These are phyloP conservation scores for Mechanitis messenoides DNA, from an alignment of 2,888 invertebrate genomes.

Conservation along the genomic window DNA sequence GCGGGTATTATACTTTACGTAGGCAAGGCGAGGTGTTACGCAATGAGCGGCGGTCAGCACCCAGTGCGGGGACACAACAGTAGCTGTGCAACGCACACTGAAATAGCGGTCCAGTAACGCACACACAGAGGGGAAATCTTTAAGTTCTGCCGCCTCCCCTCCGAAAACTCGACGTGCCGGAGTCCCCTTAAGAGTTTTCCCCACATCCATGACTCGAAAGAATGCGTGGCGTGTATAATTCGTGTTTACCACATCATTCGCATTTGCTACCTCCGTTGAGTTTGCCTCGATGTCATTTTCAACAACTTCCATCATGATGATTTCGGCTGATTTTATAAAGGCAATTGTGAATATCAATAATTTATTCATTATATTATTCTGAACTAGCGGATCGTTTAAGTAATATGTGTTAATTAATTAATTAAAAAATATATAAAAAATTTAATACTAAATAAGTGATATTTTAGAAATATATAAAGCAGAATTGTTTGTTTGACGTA, in stretches of 20 bases:
- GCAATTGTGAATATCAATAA: not conserved
- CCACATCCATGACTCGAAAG: slow-evolving; percentile 36
- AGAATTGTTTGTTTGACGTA: slow-evolving; percentile 3
- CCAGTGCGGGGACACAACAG: slow-evolving; percentile 54
- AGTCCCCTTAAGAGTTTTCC: slow-evolving; percentile 14
- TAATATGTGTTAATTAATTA: not conserved
- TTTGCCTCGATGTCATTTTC: slow-evolving; percentile 2
- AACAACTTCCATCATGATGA: not conserved
- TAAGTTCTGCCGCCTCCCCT: slow-evolving; percentile 39
- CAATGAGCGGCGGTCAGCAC: slow-evolving; percentile 66
- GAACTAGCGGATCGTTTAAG: not conserved
- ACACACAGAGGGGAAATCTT: slow-evolving; percentile 43
- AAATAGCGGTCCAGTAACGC: slow-evolving; percentile 55
- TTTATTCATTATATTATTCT: not conserved
- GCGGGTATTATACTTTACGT: slow-evolving; percentile 54
- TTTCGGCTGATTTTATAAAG: not conserved
- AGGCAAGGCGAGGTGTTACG: slow-evolving; percentile 45
- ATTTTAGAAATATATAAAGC: not conserved
- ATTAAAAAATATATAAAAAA: not conserved
- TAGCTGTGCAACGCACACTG: slow-evolving; percentile 51
- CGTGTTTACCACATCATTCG: slow-evolving; percentile 1
- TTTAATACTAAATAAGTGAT: not conserved
- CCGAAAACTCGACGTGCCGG: slow-evolving; percentile 56
- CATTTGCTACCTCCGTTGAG: not conserved
- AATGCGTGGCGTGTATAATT: slow-evolving; percentile 36